Conservation (phyloP, 2,888 invertebrate species). For the Ichneumoninae sp. region DNA sequence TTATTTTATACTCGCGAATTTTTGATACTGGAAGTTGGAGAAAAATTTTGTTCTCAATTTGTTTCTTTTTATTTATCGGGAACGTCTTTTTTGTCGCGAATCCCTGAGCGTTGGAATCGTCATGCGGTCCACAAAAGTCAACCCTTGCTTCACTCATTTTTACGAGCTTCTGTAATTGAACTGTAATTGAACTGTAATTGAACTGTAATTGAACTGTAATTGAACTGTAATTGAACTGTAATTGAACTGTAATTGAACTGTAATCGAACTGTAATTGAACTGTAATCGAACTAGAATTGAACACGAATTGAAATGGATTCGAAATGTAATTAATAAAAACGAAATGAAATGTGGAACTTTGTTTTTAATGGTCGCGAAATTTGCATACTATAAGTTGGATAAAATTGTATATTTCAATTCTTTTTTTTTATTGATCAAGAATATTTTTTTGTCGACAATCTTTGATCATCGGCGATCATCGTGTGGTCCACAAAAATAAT, state of each 20-base stretch:
- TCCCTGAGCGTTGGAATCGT: background rate
- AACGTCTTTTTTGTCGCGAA: background rate
- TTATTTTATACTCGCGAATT: background rate
- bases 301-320: background rate
- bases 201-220: too few relatives aligned
- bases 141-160: too few relatives aligned
- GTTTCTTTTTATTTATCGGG: background rate
- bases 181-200: too few relatives aligned
- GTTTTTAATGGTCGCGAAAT: too few relatives aligned
- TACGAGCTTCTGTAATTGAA: background rate
- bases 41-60: background rate
- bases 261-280: background rate
- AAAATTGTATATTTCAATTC: background rate
- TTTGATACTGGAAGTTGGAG: background rate
- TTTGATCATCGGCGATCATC: too few relatives aligned
- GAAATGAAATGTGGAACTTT: background rate
- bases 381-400: background rate
- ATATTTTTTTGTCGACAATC: too few relatives aligned
- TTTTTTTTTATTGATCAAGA: background rate
- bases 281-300: background rate
- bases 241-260: too few relatives aligned
- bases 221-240: too few relatives aligned
- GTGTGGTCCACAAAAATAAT: too few relatives aligned
- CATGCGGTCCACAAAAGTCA: too few relatives aligned
- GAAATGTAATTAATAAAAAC: too few relatives aligned